These are phyloP conservation scores for Callyntrura sp. DNA, from an alignment of 2,888 invertebrate genomes.

Conservation along the genomic window DNA sequence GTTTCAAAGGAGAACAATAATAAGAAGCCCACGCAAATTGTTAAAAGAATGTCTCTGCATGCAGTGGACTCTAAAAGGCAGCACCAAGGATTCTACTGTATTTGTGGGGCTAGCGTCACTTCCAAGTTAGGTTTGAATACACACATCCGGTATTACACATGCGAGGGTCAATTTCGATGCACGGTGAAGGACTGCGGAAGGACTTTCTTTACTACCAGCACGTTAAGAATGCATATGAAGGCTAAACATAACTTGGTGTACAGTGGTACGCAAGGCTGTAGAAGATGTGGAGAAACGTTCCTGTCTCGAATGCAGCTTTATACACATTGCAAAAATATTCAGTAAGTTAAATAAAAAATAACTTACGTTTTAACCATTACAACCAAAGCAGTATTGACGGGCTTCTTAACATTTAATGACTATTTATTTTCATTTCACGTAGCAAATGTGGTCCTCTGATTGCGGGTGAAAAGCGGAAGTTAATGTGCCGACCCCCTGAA, in stretches of 20 bases:
- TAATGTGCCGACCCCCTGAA: no score
- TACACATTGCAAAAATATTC: neutral
- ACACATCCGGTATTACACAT: neutral
- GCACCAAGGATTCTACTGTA: neutral
- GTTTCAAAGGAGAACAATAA: no score
- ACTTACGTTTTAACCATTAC: no score
- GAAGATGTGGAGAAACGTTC: neutral
- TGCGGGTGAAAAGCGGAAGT: no score
- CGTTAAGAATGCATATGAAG: neutral
- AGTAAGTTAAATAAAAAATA: no score
- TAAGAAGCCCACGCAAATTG: neutral
- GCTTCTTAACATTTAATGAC: no score
- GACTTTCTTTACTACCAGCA: neutral
- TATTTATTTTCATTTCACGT: no score
- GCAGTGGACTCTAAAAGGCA: neutral
- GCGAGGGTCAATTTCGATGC: neutral
- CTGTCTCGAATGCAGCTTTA: neutral
- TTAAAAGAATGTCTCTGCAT: neutral
- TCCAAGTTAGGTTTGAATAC: neutral
- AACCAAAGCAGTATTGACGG: no score
- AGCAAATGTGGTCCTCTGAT: no score
- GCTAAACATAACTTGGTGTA: neutral
- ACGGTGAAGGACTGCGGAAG: neutral
- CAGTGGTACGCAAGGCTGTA: conserved; percentile 1
- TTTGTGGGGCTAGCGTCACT: neutral